Base-by-base conservation (phyloP, 1,140 invertebrate genomes). In the Rhyzopertha dominica region DNA sequence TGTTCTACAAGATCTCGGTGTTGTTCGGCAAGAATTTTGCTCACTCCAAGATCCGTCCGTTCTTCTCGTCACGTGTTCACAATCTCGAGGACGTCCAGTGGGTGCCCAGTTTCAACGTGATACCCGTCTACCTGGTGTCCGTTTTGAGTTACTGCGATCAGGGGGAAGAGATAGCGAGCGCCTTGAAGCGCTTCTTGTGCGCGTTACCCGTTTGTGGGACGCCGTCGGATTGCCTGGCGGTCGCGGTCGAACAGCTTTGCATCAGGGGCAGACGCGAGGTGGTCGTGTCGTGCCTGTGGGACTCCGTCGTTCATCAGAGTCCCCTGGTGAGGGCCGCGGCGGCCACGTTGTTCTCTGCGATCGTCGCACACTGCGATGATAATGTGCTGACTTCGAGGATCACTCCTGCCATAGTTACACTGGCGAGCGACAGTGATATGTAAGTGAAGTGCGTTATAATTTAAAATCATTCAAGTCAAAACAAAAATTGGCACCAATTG, bases 371-470 rank as follows among this genome's bases (percentile, higher is more conserved):
- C 32, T 68, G 81, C 29, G 68, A 72, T 42, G 78, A 84, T 48
- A 69, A 63, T 44, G 60, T 83, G 26, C 66, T 81, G 1, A 73
- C 73, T 5, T 63, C 74, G 2, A 72, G 77, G 58, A 74, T 86
- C 29, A 73, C 79, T 24, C 82, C 82, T 22, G 82, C 82, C 16
- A 72, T 85, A 31, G 76, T 85, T 26, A 85, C 83, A 1, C 65
- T 87, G 4, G 80, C 81, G 16, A 82, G 71, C 65, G 83, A 87
- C 65, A 68, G 73, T 40, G 82, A 85, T 61, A 64, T 79, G 81
- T 84, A 74, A 74, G 75, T 49, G n/a, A 22, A 13, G 13, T 39
- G 9, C 9, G 5, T 12, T 9, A 20, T 18, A 36, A 5, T 32
- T 8, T 10, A 7, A 10, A 10, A 32, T 32, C 5, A 10, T 14